These are phyloP conservation scores for Colaptes auratus DNA, from an alignment of 2,113 vertebrate species.

Conservation along the genomic window DNA sequence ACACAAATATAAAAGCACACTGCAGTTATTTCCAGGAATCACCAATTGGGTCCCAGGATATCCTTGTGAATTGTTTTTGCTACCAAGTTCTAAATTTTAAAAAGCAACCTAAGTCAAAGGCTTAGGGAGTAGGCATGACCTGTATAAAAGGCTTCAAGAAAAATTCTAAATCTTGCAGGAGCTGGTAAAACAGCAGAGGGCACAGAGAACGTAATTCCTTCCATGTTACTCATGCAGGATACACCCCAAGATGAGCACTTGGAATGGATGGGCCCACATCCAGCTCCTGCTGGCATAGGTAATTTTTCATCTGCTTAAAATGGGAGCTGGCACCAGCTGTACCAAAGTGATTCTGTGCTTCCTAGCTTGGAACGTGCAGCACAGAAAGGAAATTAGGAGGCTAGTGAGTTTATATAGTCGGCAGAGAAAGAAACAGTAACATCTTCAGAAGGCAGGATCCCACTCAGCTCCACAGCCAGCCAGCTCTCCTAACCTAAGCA, in stretches of 20 bases:
- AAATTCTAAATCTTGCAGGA: not conserved
- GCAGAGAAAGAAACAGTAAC: not conserved
- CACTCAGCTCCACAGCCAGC: rapidly evolving
- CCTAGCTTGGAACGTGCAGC: not conserved
- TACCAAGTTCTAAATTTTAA: not conserved
- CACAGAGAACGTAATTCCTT: not conserved
- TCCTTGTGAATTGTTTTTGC: not conserved
- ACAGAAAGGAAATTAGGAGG: rapidly evolving
- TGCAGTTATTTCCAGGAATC: not conserved
- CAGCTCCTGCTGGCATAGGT: not conserved
- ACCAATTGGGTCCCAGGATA: not conserved
- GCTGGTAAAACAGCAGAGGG: not conserved
- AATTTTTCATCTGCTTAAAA: not conserved
- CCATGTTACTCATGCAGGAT: rapidly evolving
- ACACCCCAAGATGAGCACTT: rapidly evolving
- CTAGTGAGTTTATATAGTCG: not conserved
- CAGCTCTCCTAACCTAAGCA: not conserved
- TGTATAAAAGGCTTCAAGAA: not conserved
- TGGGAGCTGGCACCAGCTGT: not conserved
- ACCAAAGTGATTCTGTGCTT: rapidly evolving
- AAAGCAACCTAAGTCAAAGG: not conserved
- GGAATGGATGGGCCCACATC: rapidly evolving
- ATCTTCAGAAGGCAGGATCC: not conserved
- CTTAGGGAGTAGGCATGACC: rapidly evolving
- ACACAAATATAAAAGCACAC: rapidly evolving